Evolutionary conservation across 30 jellyfish, hydroid and myxozoan species (phyloP).

Genomic region (Mastigias papua): DNA sequence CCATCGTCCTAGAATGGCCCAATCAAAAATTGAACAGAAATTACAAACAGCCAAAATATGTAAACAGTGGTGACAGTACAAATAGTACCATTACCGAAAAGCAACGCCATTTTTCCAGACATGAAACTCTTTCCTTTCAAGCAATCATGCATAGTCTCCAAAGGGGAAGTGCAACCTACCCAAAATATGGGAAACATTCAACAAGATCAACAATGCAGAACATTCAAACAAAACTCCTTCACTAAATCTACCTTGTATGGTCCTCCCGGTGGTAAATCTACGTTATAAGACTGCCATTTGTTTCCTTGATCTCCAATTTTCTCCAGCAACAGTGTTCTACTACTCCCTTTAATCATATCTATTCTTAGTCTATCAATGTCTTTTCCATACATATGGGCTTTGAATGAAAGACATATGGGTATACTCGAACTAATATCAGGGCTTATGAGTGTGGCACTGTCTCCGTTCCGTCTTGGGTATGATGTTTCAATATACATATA

Average conservation of each 20-base stretch:
- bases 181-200: not conserved
- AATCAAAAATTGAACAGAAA: too few relatives aligned
- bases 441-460: constrained; percentile 45
- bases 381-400: constrained; percentile 56
- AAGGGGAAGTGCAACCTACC: too few relatives aligned
- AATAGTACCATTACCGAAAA: too few relatives aligned
- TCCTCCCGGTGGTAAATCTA: constrained; percentile 50
- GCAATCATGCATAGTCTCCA: too few relatives aligned
- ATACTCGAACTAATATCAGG: constrained; percentile 15
- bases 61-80: too few relatives aligned
- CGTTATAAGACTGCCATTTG: constrained; percentile 16
- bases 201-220: not conserved
- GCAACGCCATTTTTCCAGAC: too few relatives aligned
- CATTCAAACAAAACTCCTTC: not conserved
- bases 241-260: constrained; percentile 26
- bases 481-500: constrained; percentile 66
- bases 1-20: too few relatives aligned
- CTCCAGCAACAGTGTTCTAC: not conserved
- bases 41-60: too few relatives aligned
- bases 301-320: constrained; percentile 55
- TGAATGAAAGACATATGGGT: constrained; percentile 42
- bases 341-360: constrained; percentile 5
- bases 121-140: too few relatives aligned
- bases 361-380: constrained; percentile 13
- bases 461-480: constrained; percentile 52